Evolutionary conservation across 2,113 vertebrate species (phyloP).

Genomic region (Colistium nudipinnis): DNA sequence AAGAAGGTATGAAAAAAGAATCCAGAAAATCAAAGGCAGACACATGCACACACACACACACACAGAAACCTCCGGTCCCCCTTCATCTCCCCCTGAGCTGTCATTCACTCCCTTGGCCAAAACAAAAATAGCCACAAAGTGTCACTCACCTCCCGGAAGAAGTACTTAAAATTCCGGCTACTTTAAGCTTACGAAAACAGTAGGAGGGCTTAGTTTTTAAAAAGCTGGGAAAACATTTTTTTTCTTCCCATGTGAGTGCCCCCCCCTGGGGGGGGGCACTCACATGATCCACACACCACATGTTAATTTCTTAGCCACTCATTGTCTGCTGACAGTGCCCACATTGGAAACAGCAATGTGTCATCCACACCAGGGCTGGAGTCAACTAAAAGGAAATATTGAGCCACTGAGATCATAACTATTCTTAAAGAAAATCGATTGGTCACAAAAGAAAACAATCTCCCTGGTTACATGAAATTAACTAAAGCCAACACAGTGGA

Average conservation of each 20-base stretch:
- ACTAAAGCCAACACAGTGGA: no score
- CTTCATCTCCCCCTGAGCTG: constrained; percentile 28
- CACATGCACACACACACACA: neutral
- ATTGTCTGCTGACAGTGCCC: constrained; percentile 43
- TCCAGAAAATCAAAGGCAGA: neutral
- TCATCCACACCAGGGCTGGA: neutral
- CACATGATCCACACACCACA: constrained; percentile 57
- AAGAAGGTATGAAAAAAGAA: neutral
- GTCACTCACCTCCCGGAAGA: constrained; percentile 42
- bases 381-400: neutral
- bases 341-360: neutral
- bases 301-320: constrained; percentile 12
- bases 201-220: constrained; percentile 26
- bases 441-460: no score
- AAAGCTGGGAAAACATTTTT: constrained; percentile 30
- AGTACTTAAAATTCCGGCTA: constrained; percentile 44
- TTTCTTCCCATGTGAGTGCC: constrained; percentile 6
- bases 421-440: no score
- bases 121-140: constrained; percentile 53
- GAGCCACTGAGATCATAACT: neutral
- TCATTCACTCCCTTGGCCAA: constrained; percentile 35
- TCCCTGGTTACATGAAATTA: no score
- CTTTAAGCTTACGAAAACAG: constrained; percentile 36
- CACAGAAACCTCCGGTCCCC: constrained; percentile 21
- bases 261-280: constrained; percentile 36